Evolutionary conservation across 2,113 vertebrate genomes (phyloP).

Genomic region (Misgurnus mizolepis): DNA sequence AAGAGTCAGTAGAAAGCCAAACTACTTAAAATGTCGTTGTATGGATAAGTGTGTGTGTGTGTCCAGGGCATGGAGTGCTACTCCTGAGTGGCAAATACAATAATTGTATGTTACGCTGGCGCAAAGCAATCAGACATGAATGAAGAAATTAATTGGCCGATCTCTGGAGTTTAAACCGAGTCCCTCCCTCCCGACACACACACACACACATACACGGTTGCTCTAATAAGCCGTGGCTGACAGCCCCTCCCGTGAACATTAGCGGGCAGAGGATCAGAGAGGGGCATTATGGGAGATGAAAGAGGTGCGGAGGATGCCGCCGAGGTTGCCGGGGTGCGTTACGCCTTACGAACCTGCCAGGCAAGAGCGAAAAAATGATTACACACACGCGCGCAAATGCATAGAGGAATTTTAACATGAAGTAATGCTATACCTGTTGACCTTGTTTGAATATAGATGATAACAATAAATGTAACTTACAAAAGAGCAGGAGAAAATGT

Average conservation of each 20-base stretch:
- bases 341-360: constrained; percentile 34
- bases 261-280: constrained; percentile 51
- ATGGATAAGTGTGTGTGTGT: constrained; percentile 15
- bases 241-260: constrained; percentile 35
- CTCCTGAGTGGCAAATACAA: constrained; percentile 62
- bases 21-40: not conserved
- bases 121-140: constrained; percentile 56
- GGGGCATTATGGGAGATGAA: constrained; percentile 56
- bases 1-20: not conserved
- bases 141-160: constrained; percentile 58
- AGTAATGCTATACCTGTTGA: no score
- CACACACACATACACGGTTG: constrained; percentile 22
- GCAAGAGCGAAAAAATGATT: constrained; percentile 14
- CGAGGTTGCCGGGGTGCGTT: constrained; percentile 40
- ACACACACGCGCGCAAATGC: constrained; percentile 7
- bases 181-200: constrained; percentile 39
- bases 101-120: constrained; percentile 51
- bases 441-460: no score
- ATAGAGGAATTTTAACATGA: not conserved
- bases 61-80: constrained; percentile 38
- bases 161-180: constrained; percentile 52
- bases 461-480: no score
- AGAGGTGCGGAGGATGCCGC: constrained; percentile 31
- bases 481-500: no score
- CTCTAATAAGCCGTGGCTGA: constrained; percentile 50